Conservation (phyloP, 2,888 invertebrate genomes). For the Troides helena region DNA sequence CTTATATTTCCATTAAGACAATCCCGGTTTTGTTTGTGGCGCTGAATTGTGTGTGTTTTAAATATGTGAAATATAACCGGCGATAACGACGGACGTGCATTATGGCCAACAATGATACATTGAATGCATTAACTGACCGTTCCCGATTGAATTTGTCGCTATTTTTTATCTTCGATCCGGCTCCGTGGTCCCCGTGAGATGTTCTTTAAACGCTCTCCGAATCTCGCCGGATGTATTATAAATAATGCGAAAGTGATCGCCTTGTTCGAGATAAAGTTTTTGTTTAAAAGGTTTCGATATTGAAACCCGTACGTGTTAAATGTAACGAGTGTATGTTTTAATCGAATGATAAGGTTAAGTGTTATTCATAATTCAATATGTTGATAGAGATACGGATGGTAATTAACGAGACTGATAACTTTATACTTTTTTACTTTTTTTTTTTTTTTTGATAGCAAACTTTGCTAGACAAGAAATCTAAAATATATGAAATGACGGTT, state of each 20-base stretch:
- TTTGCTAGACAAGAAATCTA: no score
- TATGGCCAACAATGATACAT: slow-evolving; percentile 35
- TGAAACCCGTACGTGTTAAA: background rate
- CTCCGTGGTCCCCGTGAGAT: background rate
- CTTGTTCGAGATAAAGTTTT: background rate
- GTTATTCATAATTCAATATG: background rate
- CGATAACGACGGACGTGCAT: slow-evolving; percentile 35
- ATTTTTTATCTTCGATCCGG: slow-evolving; percentile 22
- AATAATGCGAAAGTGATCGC: background rate
- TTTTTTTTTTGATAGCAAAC: no score
- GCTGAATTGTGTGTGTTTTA: slow-evolving; percentile 12
- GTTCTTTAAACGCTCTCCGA: slow-evolving; percentile 15
- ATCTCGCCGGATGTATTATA: slow-evolving; percentile 13
- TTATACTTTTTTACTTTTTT: no score
- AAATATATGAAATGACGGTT: no score
- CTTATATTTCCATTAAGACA: slow-evolving; percentile 12
- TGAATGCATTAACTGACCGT: slow-evolving; percentile 33
- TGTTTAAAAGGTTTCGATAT: background rate
- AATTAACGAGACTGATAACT: no score
- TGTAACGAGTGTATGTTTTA: background rate
- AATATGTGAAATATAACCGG: slow-evolving; percentile 33
- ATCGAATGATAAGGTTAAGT: background rate
- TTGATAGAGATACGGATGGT: no score
- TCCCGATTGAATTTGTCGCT: slow-evolving; percentile 20
- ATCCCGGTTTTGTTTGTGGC: background rate